Base-by-base conservation (phyloP, 2,888 invertebrate species). In the Meghimatium bilineatum region DNA sequence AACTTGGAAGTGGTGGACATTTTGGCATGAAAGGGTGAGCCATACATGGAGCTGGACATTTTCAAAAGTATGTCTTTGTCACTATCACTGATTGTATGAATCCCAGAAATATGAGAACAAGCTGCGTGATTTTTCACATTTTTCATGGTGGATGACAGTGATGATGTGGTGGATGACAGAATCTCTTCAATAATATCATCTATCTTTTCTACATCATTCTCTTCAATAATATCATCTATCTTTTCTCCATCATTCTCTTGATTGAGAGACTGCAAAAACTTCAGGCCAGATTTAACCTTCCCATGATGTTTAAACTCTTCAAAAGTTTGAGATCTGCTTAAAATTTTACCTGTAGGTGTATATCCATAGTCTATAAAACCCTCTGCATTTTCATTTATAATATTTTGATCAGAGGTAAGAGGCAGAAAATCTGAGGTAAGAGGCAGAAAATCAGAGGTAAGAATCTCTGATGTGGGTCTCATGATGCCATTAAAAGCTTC, bases 121-220 rank as follows among this genome's bases (percentile, higher is more conserved):
- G 34, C n/a, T 17, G 20, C 63, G 10, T 75, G 49, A n/a, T 17
- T n/a, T 44, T 66, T 69, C 10, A 36, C 0, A 32, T 52, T 72
- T 79, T 82, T 88, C 2, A 88, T 76, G 10, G 89, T 89, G 0
- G 90, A 90, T 26, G 85, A 86, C 34, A 87, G 77, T 29, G 88
- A 88, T 1, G 89, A 86, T 34, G 87, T 83, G n/a, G 90, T 91
- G 66, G 88, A 88, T 69, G 88, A 91, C 29, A 93, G 85, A 60
- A 93, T 93, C 83, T 93, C 93, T 71, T 92, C 90, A 80, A 92
- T 91, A n/a, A 89, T 91, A 52, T 90, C 89, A 79, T 91, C 89
- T 60, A 92, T 88, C n/a, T n/a, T n/a, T n/a, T n/a, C n/a, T n/a
- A n/a, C n/a, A n/a, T n/a, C n/a, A n/a, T n/a, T n/a, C n/a, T n/a